A percentile compares a stretch with the other conserved stretches of the same genome.
Conservation (phyloP, 2,113 vertebrate genomes). For the Xiphophorus couchianus region DNA sequence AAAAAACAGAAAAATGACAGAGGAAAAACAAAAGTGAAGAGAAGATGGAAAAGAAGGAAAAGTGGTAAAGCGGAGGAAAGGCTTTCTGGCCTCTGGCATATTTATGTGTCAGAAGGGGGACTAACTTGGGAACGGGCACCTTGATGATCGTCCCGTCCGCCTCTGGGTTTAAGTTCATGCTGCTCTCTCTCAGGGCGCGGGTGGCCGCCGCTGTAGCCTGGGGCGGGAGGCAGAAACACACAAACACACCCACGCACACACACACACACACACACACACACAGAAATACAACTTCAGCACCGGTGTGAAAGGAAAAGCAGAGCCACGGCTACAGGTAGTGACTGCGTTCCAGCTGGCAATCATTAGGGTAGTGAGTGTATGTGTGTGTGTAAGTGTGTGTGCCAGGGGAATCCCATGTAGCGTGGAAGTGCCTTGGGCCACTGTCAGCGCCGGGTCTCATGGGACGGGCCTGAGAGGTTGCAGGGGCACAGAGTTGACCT, state of each 20-base stretch:
- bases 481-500: constrained; percentile 75
- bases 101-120: constrained; percentile 48
- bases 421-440: constrained; percentile 75
- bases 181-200: constrained; percentile 91
- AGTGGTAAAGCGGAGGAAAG: constrained; percentile 21
- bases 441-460: constrained; percentile 71
- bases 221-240: constrained; percentile 44
- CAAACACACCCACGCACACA: constrained; percentile 39
- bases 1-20: background rate
- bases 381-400: constrained; percentile 41
- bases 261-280: constrained; percentile 55
- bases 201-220: constrained; percentile 90
- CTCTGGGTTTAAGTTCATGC: constrained; percentile 98
- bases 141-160: constrained; percentile 91
- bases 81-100: constrained; percentile 1
- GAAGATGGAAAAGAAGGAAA: constrained; percentile 15
- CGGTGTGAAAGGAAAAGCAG: constrained; percentile 48
- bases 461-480: constrained; percentile 77
- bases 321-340: constrained; percentile 81
- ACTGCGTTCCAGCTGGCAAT: constrained; percentile 67
- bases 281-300: constrained; percentile 68
- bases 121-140: constrained; percentile 95
- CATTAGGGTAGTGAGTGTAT: constrained; percentile 66
- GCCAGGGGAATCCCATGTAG: constrained; percentile 51
- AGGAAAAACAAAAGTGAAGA: constrained; percentile 15